phyloP scores from a whole-genome alignment of 2,888 invertebrate species.

The Dynastes maya region DNA sequence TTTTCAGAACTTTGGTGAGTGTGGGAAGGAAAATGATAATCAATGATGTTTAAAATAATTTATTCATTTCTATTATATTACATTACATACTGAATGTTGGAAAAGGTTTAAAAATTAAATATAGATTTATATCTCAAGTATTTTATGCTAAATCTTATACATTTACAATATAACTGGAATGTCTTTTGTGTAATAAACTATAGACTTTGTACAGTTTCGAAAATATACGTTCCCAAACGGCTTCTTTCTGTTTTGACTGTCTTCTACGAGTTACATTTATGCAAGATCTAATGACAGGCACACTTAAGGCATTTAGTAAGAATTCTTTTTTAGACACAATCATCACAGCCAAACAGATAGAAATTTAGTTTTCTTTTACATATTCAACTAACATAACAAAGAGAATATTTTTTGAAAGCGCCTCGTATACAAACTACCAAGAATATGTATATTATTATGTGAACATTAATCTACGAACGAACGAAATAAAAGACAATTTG shows the following conservation, averaged over 20 bases:
- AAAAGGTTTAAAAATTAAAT: slow-evolving; percentile 34
- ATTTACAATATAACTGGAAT: slow-evolving; percentile 55
- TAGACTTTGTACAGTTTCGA: slow-evolving; percentile 57
- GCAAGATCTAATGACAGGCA: slow-evolving; percentile 55
- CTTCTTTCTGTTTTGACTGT: slow-evolving; percentile 50
- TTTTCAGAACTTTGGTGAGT: too few species aligned
- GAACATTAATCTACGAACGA: not conserved
- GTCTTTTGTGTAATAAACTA: slow-evolving; percentile 49
- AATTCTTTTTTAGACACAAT: slow-evolving; percentile 57
- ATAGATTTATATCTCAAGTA: slow-evolving; percentile 41
- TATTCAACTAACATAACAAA: not conserved
- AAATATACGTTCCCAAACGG: slow-evolving; percentile 49
- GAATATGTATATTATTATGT: slow-evolving; percentile 28
- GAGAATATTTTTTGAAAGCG: slow-evolving; percentile 49
- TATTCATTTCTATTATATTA: slow-evolving; percentile 9
- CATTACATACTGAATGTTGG: slow-evolving; percentile 22
- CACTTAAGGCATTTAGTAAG: slow-evolving; percentile 56
- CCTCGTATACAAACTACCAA: slow-evolving; percentile 49
- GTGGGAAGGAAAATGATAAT: not conserved
- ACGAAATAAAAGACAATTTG: not conserved
- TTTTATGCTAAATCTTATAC: slow-evolving; percentile 54
- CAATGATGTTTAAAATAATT: slow-evolving; percentile 25
- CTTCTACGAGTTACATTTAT: slow-evolving; percentile 34
- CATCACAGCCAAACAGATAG: slow-evolving; percentile 66
- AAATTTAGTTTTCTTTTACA: slow-evolving; percentile 53